Evolutionary conservation across 2,797 vertebrate species (phyloP).

Genomic region (Chaetodon trifasciatus): DNA sequence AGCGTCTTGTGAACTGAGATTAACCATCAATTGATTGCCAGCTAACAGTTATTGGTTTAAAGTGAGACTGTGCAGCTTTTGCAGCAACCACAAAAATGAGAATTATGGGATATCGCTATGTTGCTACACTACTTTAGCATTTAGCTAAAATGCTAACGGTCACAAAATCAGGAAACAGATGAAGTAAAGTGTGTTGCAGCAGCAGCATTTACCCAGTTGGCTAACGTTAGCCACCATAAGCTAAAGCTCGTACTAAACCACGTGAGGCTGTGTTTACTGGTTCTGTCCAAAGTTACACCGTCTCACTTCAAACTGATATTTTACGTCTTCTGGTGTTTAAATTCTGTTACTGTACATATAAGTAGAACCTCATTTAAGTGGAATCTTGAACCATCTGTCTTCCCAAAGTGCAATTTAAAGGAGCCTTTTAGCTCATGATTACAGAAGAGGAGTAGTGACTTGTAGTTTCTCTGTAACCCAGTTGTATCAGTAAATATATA

Average conservation of each 20-base stretch:
- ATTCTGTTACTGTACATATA: conserved; percentile 10
- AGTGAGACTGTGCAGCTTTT: conserved; percentile 52
- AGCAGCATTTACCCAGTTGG: neutral
- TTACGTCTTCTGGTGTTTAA: conserved; percentile 24
- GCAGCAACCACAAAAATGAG: neutral
- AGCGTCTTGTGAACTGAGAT: conserved; percentile 10
- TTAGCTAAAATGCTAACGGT: neutral
- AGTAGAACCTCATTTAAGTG: conserved; percentile 20
- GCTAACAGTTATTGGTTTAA: conserved; percentile 27
- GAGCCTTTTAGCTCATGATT: conserved; percentile 89
- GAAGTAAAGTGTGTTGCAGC: rapidly evolving
- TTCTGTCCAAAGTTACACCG: conserved; percentile 10
- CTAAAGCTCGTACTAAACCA: neutral
- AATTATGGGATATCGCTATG: neutral
- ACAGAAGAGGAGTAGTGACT: conserved; percentile 83
- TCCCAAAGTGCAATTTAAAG: conserved; percentile 80
- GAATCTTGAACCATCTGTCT: conserved; percentile 51
- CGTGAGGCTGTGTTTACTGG: neutral
- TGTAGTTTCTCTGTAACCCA: conserved; percentile 82
- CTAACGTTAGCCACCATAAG: neutral
- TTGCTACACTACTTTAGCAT: neutral
- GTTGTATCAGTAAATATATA: conserved; percentile 79
- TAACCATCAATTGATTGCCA: neutral
- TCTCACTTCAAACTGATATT: conserved; percentile 46
- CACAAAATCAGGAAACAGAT: neutral